Base-by-base conservation (phyloP, 2,113 vertebrate genomes). In the Scortum barcoo region DNA sequence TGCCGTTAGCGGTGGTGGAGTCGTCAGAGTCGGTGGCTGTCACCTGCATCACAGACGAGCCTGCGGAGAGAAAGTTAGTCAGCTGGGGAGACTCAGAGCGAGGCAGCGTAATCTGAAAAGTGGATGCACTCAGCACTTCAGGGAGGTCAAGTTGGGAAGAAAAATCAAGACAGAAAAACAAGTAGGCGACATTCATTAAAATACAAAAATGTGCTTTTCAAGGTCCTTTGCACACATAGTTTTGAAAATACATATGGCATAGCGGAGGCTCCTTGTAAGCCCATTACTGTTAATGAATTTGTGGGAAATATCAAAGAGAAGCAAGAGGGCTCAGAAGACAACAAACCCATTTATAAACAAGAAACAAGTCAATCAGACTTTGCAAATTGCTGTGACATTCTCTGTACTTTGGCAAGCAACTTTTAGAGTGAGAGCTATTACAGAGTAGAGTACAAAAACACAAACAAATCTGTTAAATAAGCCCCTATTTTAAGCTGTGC, bases 31-130 rank as follows among this genome's bases (percentile, higher is more conserved):
- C 98, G 0, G 96, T 96, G 10, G 98, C 98, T 0, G 98, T 99
- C 86, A 99, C 97, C 0, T 97, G 97, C 98, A 99, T 99, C 93
- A 99, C 98, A 0, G 97, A 99, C 13, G 98, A 98, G 66, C 97
- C 98, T 99, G 93, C 42, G 38, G 77, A 89, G 60, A 84, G 61
- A 88, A 28, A 83, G 33, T 11, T 4, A 26, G 58, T 76, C 30
- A 83, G 65, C 14, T 2, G 17, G 2, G 17, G 28, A 12, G 19
- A 22, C 11, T 42, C 33, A 20, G 42, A 66, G 10, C 1, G 16
- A 33, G 16, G 16, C 5, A 12, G 48, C 71, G 72, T 20, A 13
- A 53, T 58, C 22, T 16, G 42, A 24, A 65, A 22, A 60, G 70
- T 3, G 58, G 50, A 57, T 4, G 19, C 12, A 10, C 17, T 14